Base-by-base conservation (phyloP, 2,113 vertebrate genomes). In the Coturnix japonica region DNA sequence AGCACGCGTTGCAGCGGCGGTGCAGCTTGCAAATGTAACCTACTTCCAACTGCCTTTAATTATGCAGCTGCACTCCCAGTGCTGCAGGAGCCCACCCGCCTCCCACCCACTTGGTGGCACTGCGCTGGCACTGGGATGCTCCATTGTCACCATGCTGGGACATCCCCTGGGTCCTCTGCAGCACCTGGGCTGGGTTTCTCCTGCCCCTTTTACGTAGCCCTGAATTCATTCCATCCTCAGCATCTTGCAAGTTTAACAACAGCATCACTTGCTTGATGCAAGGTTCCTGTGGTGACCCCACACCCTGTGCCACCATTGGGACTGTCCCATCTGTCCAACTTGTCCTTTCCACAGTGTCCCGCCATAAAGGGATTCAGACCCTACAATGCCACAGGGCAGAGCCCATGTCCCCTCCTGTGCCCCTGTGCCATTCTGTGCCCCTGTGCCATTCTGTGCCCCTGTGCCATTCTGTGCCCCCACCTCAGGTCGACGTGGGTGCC, bases 401-500 rank as follows among this genome's bases (percentile, higher is more conserved):
- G 30, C 65, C 67, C 7, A 14, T 16, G 22, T 37, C 53, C 53
- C 53, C 16, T 30, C 54, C 21, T 53, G 51, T 53, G 51, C 26
- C 41, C 53, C 67, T 26, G 33, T 23, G 31, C 43, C 81, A 41
- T 35, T 8, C 9, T 84, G 51, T 76, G 30, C 65, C 67, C 7
- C 8, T 31, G 31, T 23, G 30, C 43, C 81, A 41, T 35, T 8
- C 21, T 53, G 51, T 53, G 51, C 26, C 41, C 53, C 67, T 31
- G 31, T 23, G 30, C 43, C 81, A 41, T 35, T 8, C 9, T 84
- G 51, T 76, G 73, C 64, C 79, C 49, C 43, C 26, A 0, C 67
- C 82, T 49, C 94, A 99, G 99, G 96, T 99, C 99, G 19, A 98
- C 97, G 23, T 99, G 99, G 99, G 97, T 96, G 59, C 97, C 98